These are phyloP conservation scores for Premnoplex brunnescens DNA, from an alignment of 2,797 vertebrate genomes.

Conservation along the genomic window DNA sequence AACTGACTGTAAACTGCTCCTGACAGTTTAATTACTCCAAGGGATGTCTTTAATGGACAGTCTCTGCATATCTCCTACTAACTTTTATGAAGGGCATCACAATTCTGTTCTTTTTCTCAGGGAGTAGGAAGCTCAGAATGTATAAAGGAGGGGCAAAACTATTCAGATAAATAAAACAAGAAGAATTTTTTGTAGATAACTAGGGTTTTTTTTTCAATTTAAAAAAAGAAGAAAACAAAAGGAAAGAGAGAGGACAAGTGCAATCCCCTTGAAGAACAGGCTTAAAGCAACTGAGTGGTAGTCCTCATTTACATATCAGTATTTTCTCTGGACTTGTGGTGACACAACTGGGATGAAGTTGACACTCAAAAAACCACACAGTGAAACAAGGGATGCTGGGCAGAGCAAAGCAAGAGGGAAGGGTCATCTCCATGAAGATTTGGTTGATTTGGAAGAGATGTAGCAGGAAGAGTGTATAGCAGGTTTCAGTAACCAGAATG, in stretches of 20 bases:
- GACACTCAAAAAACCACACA: background rate
- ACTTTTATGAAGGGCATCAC: slow-evolving; percentile 4
- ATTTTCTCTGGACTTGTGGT: background rate
- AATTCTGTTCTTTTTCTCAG: background rate
- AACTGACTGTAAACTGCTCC: slow-evolving; percentile 4
- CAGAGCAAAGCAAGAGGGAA: background rate
- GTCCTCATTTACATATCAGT: background rate
- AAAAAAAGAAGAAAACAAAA: background rate
- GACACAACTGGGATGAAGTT: background rate
- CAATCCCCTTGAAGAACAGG: background rate
- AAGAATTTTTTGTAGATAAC: background rate
- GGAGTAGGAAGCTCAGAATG: background rate
- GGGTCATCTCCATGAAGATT: background rate
- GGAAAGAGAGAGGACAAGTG: background rate
- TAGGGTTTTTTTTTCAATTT: background rate
- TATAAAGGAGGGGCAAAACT: background rate
- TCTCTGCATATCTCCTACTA: background rate
- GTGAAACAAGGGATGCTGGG: background rate
- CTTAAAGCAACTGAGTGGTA: background rate
- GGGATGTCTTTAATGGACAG: background rate
- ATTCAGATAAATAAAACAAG: background rate
- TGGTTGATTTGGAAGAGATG: background rate
- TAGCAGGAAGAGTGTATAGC: background rate
- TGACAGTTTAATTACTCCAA: slow-evolving; percentile 57
- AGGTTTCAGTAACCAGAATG: background rate